A percentile compares a stretch with the other conserved stretches of the same genome.
phyloP scores from a whole-genome alignment of 1,140 invertebrate genomes.

The Saccostrea echinata region DNA sequence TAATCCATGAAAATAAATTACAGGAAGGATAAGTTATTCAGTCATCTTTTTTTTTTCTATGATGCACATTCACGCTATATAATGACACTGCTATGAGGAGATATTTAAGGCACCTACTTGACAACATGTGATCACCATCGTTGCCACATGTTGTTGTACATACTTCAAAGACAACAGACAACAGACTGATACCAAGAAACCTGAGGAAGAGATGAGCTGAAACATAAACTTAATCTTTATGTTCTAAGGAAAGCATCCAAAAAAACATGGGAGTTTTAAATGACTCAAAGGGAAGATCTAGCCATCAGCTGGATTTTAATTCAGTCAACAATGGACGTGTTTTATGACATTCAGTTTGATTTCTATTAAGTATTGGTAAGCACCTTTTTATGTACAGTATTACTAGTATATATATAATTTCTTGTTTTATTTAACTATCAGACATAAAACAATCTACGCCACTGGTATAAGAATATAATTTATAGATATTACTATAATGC shows the following conservation, averaged over 20 bases:
- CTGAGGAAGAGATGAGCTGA: background rate
- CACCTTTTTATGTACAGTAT: background rate
- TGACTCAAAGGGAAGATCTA: background rate
- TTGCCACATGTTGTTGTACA: background rate
- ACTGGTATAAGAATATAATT: too few species aligned
- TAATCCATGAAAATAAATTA: constrained; percentile 5
- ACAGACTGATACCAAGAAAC: background rate
- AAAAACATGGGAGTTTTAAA: background rate
- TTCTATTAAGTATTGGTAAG: background rate
- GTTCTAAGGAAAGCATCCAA: background rate
- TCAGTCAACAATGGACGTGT: background rate
- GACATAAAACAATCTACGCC: too few species aligned
- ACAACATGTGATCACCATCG: constrained; percentile 1
- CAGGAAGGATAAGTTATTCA: background rate
- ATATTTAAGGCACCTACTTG: background rate
- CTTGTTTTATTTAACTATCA: background rate
- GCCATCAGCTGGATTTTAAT: background rate
- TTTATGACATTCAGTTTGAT: background rate
- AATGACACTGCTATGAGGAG: background rate
- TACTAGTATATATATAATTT: background rate
- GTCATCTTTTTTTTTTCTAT: background rate
- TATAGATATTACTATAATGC: too few species aligned
- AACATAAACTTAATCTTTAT: constrained; percentile 16
- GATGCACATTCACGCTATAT: constrained; percentile 15
- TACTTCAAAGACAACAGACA: constrained; percentile 24